phyloP scores from a whole-genome alignment of 2,113 vertebrate species.

The Ochotona curzoniae region DNA sequence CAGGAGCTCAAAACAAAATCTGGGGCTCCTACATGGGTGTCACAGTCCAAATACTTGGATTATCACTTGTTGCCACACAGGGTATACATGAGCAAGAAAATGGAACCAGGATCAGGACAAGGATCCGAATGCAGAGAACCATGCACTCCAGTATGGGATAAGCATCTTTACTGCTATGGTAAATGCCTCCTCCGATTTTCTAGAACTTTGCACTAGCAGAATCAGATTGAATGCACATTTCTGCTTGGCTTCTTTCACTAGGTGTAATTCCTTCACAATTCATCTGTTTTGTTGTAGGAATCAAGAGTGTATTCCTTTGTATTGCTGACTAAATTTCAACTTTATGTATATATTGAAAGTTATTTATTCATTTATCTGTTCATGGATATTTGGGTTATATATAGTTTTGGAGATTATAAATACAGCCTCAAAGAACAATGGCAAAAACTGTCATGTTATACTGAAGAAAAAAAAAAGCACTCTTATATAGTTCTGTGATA shows the following conservation, averaged over 20 bases:
- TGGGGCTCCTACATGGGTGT: too few relatives aligned
- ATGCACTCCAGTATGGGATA: too few relatives aligned
- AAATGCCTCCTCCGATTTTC: not conserved
- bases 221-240: not conserved
- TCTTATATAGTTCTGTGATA: not conserved
- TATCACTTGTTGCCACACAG: too few relatives aligned
- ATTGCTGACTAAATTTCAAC: not conserved
- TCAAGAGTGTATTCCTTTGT: not conserved
- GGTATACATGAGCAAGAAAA: too few relatives aligned
- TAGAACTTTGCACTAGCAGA: not conserved
- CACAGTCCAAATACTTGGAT: too few relatives aligned
- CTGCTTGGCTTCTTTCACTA: not conserved
- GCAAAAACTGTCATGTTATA: not conserved
- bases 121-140: too few relatives aligned
- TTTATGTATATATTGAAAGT: not conserved
- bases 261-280: not conserved
- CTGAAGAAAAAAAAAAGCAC: not conserved
- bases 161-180: too few relatives aligned
- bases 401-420: not conserved
- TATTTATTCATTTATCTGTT: constrained; percentile 13
- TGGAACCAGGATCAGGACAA: too few relatives aligned
- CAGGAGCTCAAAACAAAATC: too few relatives aligned
- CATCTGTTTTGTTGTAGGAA: not conserved
- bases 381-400: not conserved
- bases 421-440: not conserved